Evolutionary conservation across 2,797 vertebrate genomes (phyloP).

Genomic region (Arnoldichthys spilopterus): DNA sequence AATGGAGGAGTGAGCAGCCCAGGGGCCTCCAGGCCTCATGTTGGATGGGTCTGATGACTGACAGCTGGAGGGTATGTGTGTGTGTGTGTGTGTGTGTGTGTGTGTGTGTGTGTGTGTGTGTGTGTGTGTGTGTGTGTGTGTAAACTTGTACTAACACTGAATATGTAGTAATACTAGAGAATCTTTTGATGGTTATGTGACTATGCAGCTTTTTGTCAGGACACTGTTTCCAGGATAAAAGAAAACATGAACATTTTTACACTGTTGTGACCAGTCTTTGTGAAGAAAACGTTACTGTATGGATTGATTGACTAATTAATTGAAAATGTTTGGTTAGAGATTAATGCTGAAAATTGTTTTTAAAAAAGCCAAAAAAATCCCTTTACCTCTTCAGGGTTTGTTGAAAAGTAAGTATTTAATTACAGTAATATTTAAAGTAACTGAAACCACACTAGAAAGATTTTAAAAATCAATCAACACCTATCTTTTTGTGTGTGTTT

Average conservation of each 20-base stretch:
- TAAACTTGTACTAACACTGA: not conserved
- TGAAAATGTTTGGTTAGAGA: not conserved
- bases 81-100: constrained; percentile 12
- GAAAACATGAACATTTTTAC: not conserved
- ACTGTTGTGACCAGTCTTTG: not conserved
- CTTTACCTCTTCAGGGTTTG: no score
- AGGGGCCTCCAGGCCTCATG: constrained; percentile 35
- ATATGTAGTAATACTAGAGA: not conserved
- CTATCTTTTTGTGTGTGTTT: constrained; percentile 22
- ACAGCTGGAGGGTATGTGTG: constrained; percentile 27
- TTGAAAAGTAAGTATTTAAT: no score
- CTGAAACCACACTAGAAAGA: no score
- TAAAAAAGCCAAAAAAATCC: no score
- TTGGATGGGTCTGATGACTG: constrained; percentile 44
- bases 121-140: constrained; percentile 20
- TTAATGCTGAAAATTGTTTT: not conserved
- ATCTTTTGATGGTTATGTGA: not conserved
- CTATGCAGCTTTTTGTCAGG: not conserved
- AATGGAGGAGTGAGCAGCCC: constrained; percentile 35
- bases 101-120: constrained; percentile 5
- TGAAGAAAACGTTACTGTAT: not conserved
- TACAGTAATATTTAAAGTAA: no score
- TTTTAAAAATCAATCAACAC: no score
- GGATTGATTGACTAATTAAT: not conserved
- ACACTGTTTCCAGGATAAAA: not conserved